Evolutionary conservation across 2,113 vertebrate species (phyloP), one percentile per base, ranked within the genome.

Genomic region (Mormyrus lacerda): DNA sequence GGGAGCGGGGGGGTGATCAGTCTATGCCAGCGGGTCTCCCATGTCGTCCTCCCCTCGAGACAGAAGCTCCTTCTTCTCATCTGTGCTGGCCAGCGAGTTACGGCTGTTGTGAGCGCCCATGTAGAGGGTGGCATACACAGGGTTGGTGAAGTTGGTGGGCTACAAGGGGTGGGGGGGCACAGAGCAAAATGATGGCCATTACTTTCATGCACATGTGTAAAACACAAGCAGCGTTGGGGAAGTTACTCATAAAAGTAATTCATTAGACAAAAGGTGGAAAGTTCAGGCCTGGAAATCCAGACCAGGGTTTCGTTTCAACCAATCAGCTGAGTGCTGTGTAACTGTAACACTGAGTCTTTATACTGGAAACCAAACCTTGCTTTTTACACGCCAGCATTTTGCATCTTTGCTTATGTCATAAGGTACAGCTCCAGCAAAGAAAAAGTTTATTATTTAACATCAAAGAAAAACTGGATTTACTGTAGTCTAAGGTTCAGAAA

Each of bases 81-180:
- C 98, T 0, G 98, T 99, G 96, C 98, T 99, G 94, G 97, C 97
- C 95, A 99, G 96, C 53, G 97, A 99, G 95, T 97, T 97, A 92
- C 97, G 97, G 95, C 98, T 98, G 95, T 97, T 98, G 89, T 98
- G 97, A 90, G 97, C 97, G 0, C 97, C 98, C 98, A 99, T 98
- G 96, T 99, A 99, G n/a, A 99, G 96, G 0, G 98, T 99, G 95
- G 98, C 98, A 0, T 99, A 99, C 90, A 99, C 98, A 0, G 98
- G 98, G 94, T 99, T 99, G 93, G 98, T 99, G 96, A 99, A 99
- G 95, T 99, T 99, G 92, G 98, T 98, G 90, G 98, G 98, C 98
- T 99, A 95, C 0, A 69, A 45, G 76, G 31, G 84, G 88, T 1
- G 42, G 92, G 76, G 89, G 47, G 92, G 31, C 3, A 85, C n/a